Evolutionary conservation across 1,140 invertebrate species (phyloP).

Genomic region (Drosophila ohnishii): DNA sequence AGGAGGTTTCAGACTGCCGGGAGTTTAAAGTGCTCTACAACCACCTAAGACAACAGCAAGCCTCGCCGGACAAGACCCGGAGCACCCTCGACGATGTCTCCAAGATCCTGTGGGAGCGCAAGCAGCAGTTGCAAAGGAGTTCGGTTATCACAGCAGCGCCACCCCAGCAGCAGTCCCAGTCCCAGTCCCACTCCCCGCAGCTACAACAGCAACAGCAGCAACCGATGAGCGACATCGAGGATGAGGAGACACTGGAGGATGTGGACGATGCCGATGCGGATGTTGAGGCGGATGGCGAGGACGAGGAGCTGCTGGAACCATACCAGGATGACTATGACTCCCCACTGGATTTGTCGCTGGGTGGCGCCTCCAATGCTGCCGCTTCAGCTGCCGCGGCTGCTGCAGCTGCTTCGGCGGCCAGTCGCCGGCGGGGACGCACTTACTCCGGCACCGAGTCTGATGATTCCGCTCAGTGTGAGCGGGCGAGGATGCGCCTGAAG

Average conservation of each 20-base stretch:
- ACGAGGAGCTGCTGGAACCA: conserved; percentile 63
- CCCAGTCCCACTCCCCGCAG: conserved; percentile 8
- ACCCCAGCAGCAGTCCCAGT: conserved; percentile 23
- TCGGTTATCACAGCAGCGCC: conserved; percentile 66
- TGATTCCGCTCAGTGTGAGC: conserved; percentile 85
- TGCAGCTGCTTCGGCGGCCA: conserved; percentile 27
- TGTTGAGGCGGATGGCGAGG: conserved; percentile 63
- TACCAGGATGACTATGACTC: conserved; percentile 83
- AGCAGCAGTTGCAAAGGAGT: conserved; percentile 72
- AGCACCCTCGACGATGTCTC: conserved; percentile 72
- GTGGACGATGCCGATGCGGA: conserved; percentile 54
- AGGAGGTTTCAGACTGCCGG: conserved; percentile 60
- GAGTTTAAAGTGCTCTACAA: conserved; percentile 81
- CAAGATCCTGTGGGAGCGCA: conserved; percentile 70
- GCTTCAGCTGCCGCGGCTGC: conserved; percentile 27
- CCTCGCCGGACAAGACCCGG: conserved; percentile 66
- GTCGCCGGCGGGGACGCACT: conserved; percentile 82
- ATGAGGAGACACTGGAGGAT: conserved; percentile 70
- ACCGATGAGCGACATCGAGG: conserved; percentile 70
- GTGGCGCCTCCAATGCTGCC: conserved; percentile 55
- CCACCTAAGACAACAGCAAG: conserved; percentile 71
- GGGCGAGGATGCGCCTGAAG: conserved; percentile 75
- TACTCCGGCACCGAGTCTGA: conserved; percentile 90
- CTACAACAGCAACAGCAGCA: conserved; percentile 22
- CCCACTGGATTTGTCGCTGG: conserved; percentile 86